phyloP scores from a whole-genome alignment of 2,888 invertebrate species.

The Trichogramma evanescens region DNA sequence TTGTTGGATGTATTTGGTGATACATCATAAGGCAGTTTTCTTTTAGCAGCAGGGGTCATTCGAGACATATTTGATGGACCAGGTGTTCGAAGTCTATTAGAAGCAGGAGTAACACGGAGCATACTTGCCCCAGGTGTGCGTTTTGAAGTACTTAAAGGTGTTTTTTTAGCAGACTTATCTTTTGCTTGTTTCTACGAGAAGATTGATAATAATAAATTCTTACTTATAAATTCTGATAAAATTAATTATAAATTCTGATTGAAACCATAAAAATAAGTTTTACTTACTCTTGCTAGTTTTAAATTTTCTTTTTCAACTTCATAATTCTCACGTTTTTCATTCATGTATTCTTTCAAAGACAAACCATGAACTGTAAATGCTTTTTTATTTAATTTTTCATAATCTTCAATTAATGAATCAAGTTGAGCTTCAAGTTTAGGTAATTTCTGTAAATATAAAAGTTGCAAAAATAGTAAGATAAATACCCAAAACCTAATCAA shows the following conservation, averaged over 20 bases:
- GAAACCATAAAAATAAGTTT: neutral
- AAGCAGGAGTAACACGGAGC: conserved; percentile 28
- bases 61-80: conserved; percentile 11
- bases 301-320: conserved; percentile 51
- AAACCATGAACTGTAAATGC: conserved; percentile 60
- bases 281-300: conserved; percentile 37
- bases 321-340: conserved; percentile 56
- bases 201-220: conserved; percentile 51
- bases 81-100: conserved; percentile 21
- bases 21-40: conserved; percentile 33
- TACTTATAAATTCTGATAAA: conserved; percentile 47
- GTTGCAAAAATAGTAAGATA: neutral
- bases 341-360: conserved; percentile 57
- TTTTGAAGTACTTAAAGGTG: conserved; percentile 37
- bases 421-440: conserved; percentile 69
- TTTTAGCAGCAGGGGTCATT: conserved; percentile 30
- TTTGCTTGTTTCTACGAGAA: conserved; percentile 51
- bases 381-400: conserved; percentile 45
- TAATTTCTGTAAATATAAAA: conserved; percentile 47
- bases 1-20: conserved; percentile 33
- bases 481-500: neutral
- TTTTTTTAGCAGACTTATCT: conserved; percentile 39
- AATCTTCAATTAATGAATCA: conserved; percentile 49
- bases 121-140: conserved; percentile 32
- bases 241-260: conserved; percentile 47